These are phyloP conservation scores for Porites lobata DNA, from an alignment of 92 coral and sea anemone species.

Conservation along the genomic window DNA sequence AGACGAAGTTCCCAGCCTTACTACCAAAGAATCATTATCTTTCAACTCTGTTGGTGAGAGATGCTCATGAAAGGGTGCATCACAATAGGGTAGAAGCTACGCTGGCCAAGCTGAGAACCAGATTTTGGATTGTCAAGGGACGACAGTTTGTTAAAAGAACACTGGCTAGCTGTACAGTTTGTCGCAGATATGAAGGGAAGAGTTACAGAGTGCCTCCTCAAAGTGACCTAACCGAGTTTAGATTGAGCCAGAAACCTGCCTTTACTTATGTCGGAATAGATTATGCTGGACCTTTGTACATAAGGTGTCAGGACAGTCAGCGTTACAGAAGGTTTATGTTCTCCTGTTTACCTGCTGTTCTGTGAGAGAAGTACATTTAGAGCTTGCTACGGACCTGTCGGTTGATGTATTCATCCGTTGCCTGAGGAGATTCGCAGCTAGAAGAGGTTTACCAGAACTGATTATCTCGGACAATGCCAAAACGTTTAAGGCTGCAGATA, in stretches of 20 bases:
- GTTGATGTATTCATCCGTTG: conserved; percentile 51
- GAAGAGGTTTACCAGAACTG: conserved; percentile 61
- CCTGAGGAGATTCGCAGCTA: conserved; percentile 47
- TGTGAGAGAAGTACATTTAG: conserved; percentile 72
- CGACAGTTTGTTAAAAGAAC: conserved; percentile 45
- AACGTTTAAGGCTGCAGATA: conserved; percentile 69
- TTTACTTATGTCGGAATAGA: conserved; percentile 53
- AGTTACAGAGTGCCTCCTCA: conserved; percentile 35
- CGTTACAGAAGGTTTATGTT: conserved; percentile 50
- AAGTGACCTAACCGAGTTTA: conserved; percentile 50
- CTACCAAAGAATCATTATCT: no score
- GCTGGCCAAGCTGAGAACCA: conserved; percentile 41
- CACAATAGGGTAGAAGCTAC: conserved; percentile 46
- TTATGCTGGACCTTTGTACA: conserved; percentile 51
- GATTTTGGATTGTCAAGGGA: conserved; percentile 61
- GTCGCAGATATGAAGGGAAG: conserved; percentile 47
- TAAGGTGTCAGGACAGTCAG: conserved; percentile 9
- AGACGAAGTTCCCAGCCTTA: no score
- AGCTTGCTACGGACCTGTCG: conserved; percentile 46
- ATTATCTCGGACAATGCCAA: conserved; percentile 66
- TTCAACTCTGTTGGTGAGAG: no score
- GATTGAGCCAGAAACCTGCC: conserved; percentile 13
- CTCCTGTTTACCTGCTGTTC: conserved; percentile 62
- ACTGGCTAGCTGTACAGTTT: conserved; percentile 28
- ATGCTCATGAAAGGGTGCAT: conserved; percentile 21